Evolutionary conservation across 2,888 invertebrate genomes (phyloP).

Genomic region (Colostygia pectinataria): DNA sequence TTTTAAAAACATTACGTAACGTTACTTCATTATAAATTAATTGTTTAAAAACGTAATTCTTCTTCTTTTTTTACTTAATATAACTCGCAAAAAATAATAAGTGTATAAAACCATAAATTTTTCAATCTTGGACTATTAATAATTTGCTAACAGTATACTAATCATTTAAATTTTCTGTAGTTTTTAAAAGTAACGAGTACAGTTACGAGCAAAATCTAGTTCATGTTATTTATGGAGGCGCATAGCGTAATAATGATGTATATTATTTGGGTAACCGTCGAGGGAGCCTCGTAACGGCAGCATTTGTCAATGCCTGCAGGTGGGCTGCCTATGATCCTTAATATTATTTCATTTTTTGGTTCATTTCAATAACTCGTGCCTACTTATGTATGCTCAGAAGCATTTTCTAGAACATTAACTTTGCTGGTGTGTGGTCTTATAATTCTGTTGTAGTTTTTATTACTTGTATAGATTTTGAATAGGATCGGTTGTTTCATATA

Average conservation of each 20-base stretch:
- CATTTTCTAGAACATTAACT: conserved; percentile 35
- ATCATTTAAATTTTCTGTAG: no score
- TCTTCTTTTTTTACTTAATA: no score
- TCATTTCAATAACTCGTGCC: conserved; percentile 64
- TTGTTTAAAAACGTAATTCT: no score
- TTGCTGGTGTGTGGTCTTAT: conserved; percentile 48
- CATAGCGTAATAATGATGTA: conserved; percentile 74
- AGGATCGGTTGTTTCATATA: conserved; percentile 4
- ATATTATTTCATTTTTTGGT: conserved; percentile 69
- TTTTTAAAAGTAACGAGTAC: conserved; percentile 8
- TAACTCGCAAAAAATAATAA: no score
- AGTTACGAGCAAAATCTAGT: conserved; percentile 21
- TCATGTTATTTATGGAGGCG: conserved; percentile 65
- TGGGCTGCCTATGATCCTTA: conserved; percentile 65
- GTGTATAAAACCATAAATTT: no score
- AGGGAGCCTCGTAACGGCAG: conserved; percentile 55
- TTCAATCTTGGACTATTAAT: no score
- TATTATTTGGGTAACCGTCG: conserved; percentile 69
- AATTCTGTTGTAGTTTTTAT: conserved; percentile 25
- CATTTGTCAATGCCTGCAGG: conserved; percentile 78
- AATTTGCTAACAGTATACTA: no score
- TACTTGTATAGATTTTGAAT: conserved; percentile 13
- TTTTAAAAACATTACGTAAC: no score
- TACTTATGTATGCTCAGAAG: conserved; percentile 42
- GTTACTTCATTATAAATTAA: no score